Evolutionary conservation across 2,113 vertebrate genomes (phyloP).

Genomic region (Ptilorrhoa leucosticta): DNA sequence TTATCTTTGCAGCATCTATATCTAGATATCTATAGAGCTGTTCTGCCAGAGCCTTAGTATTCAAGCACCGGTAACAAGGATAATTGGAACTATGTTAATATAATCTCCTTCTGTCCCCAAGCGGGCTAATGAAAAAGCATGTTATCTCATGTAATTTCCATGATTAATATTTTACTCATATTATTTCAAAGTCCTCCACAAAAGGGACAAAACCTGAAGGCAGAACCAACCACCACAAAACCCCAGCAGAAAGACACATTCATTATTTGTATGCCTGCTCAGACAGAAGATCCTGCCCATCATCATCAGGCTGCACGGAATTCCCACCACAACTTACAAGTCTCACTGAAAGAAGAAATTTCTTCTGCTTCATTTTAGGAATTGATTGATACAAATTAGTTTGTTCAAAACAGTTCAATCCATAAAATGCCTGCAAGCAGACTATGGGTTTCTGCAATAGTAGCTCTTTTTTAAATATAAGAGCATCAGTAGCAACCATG

Average conservation of each 20-base stretch:
- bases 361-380: neutral
- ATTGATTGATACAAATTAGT: neutral
- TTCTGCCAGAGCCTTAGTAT: neutral
- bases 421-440: neutral
- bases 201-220: neutral
- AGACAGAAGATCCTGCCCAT: neutral
- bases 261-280: neutral
- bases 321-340: neutral
- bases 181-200: neutral
- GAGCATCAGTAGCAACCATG: neutral
- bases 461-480: neutral
- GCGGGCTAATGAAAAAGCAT: neutral
- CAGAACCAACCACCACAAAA: neutral
- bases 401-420: neutral
- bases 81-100: neutral
- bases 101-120: neutral
- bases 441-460: rapidly evolving
- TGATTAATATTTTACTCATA: neutral
- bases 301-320: neutral
- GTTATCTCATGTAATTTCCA: neutral
- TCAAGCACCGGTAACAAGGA: neutral
- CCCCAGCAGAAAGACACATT: neutral
- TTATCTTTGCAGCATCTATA: neutral
- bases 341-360: neutral
- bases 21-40: neutral